Conservation (phyloP, 2,888 invertebrate species). For the Pseudococcus jackbeardsleyi region DNA sequence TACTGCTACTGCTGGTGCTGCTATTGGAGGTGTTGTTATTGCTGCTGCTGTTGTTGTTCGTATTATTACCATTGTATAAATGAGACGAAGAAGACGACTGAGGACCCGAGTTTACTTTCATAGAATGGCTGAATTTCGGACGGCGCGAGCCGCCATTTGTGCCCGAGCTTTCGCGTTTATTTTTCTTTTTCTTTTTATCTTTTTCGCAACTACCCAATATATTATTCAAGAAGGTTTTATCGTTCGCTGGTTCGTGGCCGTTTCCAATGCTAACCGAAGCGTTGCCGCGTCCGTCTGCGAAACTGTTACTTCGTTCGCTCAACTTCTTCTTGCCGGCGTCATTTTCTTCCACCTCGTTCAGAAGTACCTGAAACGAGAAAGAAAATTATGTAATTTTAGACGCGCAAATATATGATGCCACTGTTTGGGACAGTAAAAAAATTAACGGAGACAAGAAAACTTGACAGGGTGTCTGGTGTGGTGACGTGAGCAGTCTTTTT, state of each 20-base stretch:
- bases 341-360: conserved; percentile 55
- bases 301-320: conserved; percentile 55
- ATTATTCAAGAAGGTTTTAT: conserved; percentile 54
- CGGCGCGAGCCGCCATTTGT: conserved; percentile 55
- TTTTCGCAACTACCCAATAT: conserved; percentile 60
- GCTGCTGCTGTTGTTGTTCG: not conserved
- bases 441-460: too few relatives aligned
- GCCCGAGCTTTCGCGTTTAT: conserved; percentile 54
- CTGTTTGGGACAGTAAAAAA: too few relatives aligned
- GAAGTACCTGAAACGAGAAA: conserved; percentile 18
- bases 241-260: conserved; percentile 29
- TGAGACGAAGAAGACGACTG: conserved; percentile 10
- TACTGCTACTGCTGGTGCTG: not conserved
- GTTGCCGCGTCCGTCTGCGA: conserved; percentile 27
- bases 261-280: conserved; percentile 47
- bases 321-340: conserved; percentile 57
- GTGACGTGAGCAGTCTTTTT: too few relatives aligned
- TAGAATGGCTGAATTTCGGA: conserved; percentile 59
- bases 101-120: conserved; percentile 55
- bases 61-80: conserved; percentile 56
- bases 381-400: not conserved
- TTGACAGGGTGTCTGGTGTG: too few relatives aligned
- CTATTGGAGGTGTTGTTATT: not conserved
- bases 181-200: conserved; percentile 61
- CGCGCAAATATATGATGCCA: not conserved